Evolutionary conservation across 2,888 invertebrate species (phyloP), one percentile per base, ranked within the genome.

Genomic region (Harmothoe impar): DNA sequence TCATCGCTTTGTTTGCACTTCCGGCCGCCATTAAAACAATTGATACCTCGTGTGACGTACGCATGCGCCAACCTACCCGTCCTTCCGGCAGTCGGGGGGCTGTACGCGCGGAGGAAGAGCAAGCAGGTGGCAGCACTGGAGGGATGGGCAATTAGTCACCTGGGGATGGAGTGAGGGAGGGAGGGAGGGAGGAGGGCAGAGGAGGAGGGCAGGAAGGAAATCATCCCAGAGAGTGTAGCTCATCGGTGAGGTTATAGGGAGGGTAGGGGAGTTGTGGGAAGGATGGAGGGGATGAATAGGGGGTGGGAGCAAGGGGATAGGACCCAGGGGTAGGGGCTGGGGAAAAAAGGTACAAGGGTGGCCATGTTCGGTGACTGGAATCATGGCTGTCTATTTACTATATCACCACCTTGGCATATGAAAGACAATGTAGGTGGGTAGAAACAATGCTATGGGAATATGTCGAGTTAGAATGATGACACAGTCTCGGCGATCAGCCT

Each of bases 1-100:
- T 86, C 86, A 86, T 86, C 86, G 86, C 86, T 86, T 86, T 86
- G 86, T 86, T 29, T 7, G 54, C 56, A 29, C 86, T n/a, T 86
- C 86, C 86, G 86, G 54, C 33, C 86, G 86, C 86, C 54, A 86
- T 86, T 86, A 86, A 86, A 86, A 86, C 86, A 86, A 86, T 86
- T 86, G 86, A 86, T 86, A 86, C 86, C 56, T 86, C 29, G 86
- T 23, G 25, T 86, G 86, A 54, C 29, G 86, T 52, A 54, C 86
- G 86, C 86, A 86, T 86, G 86, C 86, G 86, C 52, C 23, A 56
- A 86, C 54, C 35, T 81, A 86, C 54, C 56, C 56, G 86, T 54
- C 54, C 86, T 86, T 86, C 86, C 86, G 52, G 54, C 29, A 54
- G 54, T 52, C 33, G 86, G 17, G 5, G 84, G 51, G 54, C 52